These are phyloP conservation scores for Catotricha subobsoleta DNA, from an alignment of 2,888 invertebrate genomes.

Conservation along the genomic window DNA sequence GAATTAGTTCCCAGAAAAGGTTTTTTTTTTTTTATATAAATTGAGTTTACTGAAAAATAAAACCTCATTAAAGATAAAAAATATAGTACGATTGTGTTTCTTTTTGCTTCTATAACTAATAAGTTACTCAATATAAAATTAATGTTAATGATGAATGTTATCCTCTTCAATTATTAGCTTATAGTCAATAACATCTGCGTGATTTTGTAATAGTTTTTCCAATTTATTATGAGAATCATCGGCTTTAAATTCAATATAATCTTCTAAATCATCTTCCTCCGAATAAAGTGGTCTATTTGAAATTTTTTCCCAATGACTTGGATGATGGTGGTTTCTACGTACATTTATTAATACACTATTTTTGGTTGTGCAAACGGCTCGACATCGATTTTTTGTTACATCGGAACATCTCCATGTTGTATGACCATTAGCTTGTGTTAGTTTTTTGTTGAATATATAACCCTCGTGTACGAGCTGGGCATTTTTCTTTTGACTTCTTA, in stretches of 20 bases:
- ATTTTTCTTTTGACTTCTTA: conserved; percentile 31
- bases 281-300: conserved; percentile 24
- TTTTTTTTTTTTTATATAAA: too few species aligned
- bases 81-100: not conserved
- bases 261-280: conserved; percentile 25
- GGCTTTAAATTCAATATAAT: conserved; percentile 25
- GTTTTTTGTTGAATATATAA: conserved; percentile 30
- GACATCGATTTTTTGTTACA: conserved; percentile 26
- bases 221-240: not conserved
- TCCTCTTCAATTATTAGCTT: not conserved
- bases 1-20: too few species aligned
- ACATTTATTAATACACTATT: conserved; percentile 21
- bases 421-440: conserved; percentile 30
- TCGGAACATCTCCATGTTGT: conserved; percentile 30
- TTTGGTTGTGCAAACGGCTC: conserved; percentile 29
- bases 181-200: not conserved
- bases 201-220: not conserved
- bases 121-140: too few species aligned
- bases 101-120: too few species aligned
- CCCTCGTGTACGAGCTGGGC: conserved; percentile 29
- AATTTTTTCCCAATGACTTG: conserved; percentile 22
- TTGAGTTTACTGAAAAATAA: too few species aligned
- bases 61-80: too few species aligned
- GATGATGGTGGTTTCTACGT: conserved; percentile 24
- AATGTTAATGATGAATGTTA: too few species aligned